Percentiles rank a stretch among this genome's conserved stretches.
Evolutionary conservation across 2,888 invertebrate species (phyloP).

Genomic region (Drosophila neotestacea): DNA sequence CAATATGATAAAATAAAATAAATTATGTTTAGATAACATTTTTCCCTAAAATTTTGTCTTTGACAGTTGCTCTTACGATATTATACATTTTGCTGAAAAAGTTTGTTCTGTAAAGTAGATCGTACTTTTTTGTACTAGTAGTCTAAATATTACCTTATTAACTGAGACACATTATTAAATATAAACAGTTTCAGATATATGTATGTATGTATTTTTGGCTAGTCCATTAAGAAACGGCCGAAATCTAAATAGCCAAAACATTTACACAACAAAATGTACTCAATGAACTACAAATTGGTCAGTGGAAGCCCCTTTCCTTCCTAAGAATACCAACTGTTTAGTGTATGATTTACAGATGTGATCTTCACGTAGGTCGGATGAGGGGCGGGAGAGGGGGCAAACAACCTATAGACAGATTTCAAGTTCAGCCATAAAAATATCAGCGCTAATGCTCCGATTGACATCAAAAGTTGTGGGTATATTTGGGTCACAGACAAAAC

Average conservation of each 20-base stretch:
- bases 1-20: too few relatives aligned
- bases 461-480: slow-evolving; percentile 35
- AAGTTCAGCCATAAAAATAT: slow-evolving; percentile 50
- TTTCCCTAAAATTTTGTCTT: not conserved
- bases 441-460: slow-evolving; percentile 30
- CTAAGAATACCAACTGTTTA: slow-evolving; percentile 1
- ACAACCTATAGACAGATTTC: slow-evolving; percentile 28
- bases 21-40: not conserved
- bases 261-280: slow-evolving; percentile 33
- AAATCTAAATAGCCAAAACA: slow-evolving; percentile 15
- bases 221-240: slow-evolving; percentile 23
- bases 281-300: slow-evolving; percentile 37
- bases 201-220: not conserved
- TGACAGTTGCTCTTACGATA: not conserved
- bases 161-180: slow-evolving; percentile 6
- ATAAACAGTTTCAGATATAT: slow-evolving; percentile 4
- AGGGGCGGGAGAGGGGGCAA: not conserved
- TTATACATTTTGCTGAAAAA: too few relatives aligned
- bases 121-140: not conserved
- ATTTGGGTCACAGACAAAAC: slow-evolving; percentile 60
- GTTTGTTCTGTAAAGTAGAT: too few relatives aligned
- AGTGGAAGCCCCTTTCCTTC: not conserved
- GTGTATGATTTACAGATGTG: slow-evolving; percentile 28
- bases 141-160: not conserved
- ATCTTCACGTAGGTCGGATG: not conserved